phyloP scores from a whole-genome alignment of 2,888 invertebrate species.

The Lasioglossum marginatum region DNA sequence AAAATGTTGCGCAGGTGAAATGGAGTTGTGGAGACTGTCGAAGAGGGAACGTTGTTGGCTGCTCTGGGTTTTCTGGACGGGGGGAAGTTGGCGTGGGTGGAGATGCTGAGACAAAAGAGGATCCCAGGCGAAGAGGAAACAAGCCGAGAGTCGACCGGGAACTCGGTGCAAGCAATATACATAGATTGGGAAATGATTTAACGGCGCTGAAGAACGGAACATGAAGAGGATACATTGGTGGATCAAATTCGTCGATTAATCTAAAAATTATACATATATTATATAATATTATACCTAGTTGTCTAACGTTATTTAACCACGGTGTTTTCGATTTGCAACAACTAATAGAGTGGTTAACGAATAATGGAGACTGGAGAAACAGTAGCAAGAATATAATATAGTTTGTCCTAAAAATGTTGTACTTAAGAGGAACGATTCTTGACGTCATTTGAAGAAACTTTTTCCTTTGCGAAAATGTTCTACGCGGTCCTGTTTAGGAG shows the following conservation, averaged over 20 bases:
- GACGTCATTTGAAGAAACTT: too few species aligned
- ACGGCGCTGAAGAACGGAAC: neutral
- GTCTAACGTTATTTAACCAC: too few species aligned
- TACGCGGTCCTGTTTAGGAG: too few species aligned
- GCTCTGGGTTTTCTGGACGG: neutral
- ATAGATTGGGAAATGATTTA: constrained; percentile 1
- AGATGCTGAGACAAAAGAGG: constrained; percentile 6
- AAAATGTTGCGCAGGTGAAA: constrained; percentile 15
- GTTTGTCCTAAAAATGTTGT: too few species aligned
- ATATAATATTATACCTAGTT: too few species aligned
- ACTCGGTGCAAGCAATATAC: neutral
- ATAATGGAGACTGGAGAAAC: too few species aligned
- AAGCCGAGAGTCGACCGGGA: neutral
- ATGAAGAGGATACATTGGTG: neutral
- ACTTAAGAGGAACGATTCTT: too few species aligned
- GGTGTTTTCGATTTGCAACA: too few species aligned
- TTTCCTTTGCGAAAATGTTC: too few species aligned
- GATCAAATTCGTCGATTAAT: neutral
- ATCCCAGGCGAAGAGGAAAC: neutral
- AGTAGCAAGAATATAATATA: too few species aligned
- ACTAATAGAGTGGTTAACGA: too few species aligned
- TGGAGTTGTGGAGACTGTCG: neutral
- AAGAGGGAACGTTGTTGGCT: neutral
- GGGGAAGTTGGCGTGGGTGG: neutral
- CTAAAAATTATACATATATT: too few species aligned